Conservation (phyloP, 2,113 vertebrate species). For the Corapipo altera region DNA sequence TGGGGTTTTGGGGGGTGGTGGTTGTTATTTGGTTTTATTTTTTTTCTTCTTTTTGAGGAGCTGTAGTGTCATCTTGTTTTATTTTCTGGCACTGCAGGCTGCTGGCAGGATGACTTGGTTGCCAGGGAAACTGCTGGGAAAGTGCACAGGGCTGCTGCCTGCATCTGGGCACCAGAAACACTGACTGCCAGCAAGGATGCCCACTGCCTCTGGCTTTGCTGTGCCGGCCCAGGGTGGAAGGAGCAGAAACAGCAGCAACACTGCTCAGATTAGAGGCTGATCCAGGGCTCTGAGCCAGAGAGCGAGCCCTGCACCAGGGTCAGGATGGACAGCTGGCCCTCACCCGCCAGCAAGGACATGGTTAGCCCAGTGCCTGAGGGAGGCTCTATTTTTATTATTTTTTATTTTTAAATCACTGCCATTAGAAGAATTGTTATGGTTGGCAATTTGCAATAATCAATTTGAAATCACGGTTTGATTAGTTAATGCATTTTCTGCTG, state of each 20-base stretch:
- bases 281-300: not conserved
- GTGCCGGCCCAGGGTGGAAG: rapidly evolving
- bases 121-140: slow-evolving; percentile 68
- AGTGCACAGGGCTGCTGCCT: slow-evolving; percentile 35
- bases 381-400: slow-evolving; percentile 10
- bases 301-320: not conserved
- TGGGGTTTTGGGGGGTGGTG: not conserved
- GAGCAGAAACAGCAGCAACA: not conserved
- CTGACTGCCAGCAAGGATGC: not conserved
- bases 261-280: rapidly evolving
- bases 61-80: slow-evolving; percentile 13
- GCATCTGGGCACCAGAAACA: not conserved
- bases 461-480: slow-evolving; percentile 75
- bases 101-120: slow-evolving; percentile 63
- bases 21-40: too few species aligned
- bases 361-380: not conserved
- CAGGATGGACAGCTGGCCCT: not conserved
- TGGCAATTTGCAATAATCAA: slow-evolving; percentile 76
- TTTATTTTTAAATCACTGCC: slow-evolving; percentile 59
- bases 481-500: slow-evolving; percentile 74
- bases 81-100: slow-evolving; percentile 20
- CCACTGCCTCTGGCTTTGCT: not conserved
- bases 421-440: slow-evolving; percentile 69
- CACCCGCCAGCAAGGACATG: not conserved
- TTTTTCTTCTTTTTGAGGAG: not conserved